Evolutionary conservation across 2,113 vertebrate genomes (phyloP).

Genomic region (Crotophaga sulcirostris): DNA sequence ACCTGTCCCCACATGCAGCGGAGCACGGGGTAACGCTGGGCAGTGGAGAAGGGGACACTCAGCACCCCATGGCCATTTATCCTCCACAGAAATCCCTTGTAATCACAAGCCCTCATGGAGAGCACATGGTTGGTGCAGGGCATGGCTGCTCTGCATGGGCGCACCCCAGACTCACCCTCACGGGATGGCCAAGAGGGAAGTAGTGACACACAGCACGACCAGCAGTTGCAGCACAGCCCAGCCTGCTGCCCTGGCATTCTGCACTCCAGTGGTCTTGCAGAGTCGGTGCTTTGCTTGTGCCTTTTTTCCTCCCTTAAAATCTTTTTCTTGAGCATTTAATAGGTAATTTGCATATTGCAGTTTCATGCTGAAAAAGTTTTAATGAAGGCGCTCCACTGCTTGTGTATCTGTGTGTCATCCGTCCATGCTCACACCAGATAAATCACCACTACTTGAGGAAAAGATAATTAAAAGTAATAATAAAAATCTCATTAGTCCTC

Average conservation of each 20-base stretch:
- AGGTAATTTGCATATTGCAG: background rate
- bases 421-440: background rate
- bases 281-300: background rate
- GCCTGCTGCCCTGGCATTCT: background rate
- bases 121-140: accelerated
- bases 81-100: background rate
- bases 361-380: background rate
- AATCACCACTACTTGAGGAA: background rate
- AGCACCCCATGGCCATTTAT: too few relatives aligned
- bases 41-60: background rate
- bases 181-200: accelerated
- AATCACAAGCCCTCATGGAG: background rate
- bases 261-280: background rate
- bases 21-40: too few relatives aligned
- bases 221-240: background rate
- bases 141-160: background rate
- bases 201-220: accelerated
- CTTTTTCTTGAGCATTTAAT: background rate
- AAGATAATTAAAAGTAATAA: slow-evolving; percentile 29
- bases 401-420: background rate
- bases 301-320: background rate
- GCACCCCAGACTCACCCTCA: accelerated
- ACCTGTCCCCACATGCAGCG: background rate
- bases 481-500: slow-evolving; percentile 39
- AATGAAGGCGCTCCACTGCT: background rate